Base-by-base conservation (phyloP, 2,888 invertebrate genomes). In the Hofmannophila pseudospretella region DNA sequence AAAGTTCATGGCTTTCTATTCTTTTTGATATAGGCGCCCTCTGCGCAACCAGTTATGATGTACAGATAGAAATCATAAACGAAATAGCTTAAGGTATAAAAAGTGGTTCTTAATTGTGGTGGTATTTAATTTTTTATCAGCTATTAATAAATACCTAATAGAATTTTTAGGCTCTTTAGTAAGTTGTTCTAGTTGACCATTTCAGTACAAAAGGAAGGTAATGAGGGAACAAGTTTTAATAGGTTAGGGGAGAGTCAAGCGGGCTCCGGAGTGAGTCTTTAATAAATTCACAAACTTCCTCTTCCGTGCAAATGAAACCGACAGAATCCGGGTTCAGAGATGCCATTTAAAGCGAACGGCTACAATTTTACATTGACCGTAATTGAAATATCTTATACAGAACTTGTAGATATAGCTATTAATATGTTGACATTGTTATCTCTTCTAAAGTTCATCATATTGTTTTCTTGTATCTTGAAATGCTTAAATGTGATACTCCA, bases 261-360 rank as follows among this genome's bases (percentile, higher is more conserved):
- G 36, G 33, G 41, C 38, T 38, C 9, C 32, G 41, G 43, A 53
- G 49, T 47, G 37, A 41, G 45, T 42, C 47, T 49, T 52, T 46
- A 53, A 51, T 52, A 46, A 54, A 60, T 54, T 58, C 51, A 45
- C 38, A 51, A 58, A 60, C 41, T 60, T 58, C 42, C 40, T 36
- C 42, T 40, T 44, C 36, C 34, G 36, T 37, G 32, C 44, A 33
- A 49, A 49, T 40, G 42, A 42, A 47, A 50, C 44, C 35, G 49
- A 44, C 50, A 42, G 43, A 30, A 37, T 40, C 36, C 38, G 41
- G 27, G 40, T 36, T 31, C 32, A 45, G 16, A 45, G 36, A 40
- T 42, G 39, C 42, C 36, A 41, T 47, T 40, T 27, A 41, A 42
- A 40, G 39, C 41, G 38, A 42, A 39, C 45, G 34, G 44, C 44